Conservation (phyloP, 2,113 vertebrate species). For the Speoplatyrhinus poulsoni region DNA sequence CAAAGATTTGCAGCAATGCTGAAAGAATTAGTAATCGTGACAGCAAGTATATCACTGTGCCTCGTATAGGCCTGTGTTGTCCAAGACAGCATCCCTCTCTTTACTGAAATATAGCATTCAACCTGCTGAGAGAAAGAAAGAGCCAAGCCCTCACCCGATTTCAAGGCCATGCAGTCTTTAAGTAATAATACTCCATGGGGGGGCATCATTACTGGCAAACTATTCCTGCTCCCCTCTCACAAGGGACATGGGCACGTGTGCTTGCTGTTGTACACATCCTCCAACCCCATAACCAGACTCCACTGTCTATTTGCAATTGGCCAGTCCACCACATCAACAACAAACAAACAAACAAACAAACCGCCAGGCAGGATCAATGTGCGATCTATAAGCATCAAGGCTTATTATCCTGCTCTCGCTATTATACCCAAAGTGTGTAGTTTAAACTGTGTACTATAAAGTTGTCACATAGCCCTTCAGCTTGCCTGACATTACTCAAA, state of each 20-base stretch:
- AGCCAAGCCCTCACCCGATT: conserved; percentile 36
- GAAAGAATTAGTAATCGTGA: conserved; percentile 7
- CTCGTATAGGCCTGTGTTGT: background rate
- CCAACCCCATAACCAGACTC: conserved; percentile 14
- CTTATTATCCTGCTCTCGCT: conserved; percentile 19
- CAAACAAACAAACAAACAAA: conserved; percentile 26
- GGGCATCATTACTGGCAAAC: conserved; percentile 39
- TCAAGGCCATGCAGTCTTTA: conserved; percentile 54
- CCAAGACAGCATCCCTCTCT: background rate
- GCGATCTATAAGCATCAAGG: conserved; percentile 49
- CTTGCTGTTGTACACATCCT: conserved; percentile 31
- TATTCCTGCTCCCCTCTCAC: conserved; percentile 21
- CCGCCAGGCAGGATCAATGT: conserved; percentile 36
- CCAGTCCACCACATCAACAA: conserved; percentile 18
- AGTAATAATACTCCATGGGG: conserved; percentile 53
- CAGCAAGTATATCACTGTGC: background rate
- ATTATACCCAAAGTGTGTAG: conserved; percentile 15
- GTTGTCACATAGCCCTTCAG: too few species aligned
- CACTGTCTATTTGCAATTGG: conserved; percentile 9
- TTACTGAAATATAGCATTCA: background rate
- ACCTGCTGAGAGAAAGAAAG: conserved; percentile 17
- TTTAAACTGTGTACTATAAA: background rate
- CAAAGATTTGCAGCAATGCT: background rate
- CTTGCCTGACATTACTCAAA: too few species aligned
- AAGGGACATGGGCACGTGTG: conserved; percentile 20